Percentiles rank a stretch among this genome's conserved stretches.
Conservation (phyloP, 2,113 vertebrate genomes). For the Phocoena phocoena region DNA sequence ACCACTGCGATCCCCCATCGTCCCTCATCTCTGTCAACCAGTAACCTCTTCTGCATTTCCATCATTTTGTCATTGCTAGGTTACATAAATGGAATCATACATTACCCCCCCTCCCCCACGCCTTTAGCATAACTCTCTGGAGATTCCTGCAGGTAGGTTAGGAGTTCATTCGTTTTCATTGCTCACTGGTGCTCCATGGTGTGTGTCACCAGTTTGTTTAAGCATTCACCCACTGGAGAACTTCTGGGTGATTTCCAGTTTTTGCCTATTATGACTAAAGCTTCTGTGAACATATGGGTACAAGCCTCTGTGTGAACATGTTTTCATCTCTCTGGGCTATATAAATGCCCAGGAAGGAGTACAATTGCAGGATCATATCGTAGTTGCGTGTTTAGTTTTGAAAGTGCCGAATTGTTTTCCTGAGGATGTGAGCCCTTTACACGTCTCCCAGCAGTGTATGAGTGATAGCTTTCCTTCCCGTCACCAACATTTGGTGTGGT, state of each 20-base stretch:
- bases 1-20: accelerated
- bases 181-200: not conserved
- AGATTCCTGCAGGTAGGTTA: not conserved
- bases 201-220: not conserved
- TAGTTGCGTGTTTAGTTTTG: not conserved
- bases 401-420: not conserved
- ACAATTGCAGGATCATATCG: not conserved
- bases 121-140: not conserved
- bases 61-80: not conserved
- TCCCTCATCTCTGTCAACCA: not conserved
- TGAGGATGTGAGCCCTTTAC: not conserved
- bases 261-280: not conserved
- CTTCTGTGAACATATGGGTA: not conserved
- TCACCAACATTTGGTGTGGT: not conserved
- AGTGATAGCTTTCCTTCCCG: not conserved
- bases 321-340: not conserved
- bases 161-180: not conserved
- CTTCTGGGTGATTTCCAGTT: not conserved
- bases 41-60: not conserved
- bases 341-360: not conserved
- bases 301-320: not conserved
- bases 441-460: no score
- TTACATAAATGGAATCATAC: not conserved
- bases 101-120: no score
- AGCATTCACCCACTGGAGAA: not conserved